Conservation (phyloP, 1,140 invertebrate genomes). For the Trichonephila inaurata region DNA sequence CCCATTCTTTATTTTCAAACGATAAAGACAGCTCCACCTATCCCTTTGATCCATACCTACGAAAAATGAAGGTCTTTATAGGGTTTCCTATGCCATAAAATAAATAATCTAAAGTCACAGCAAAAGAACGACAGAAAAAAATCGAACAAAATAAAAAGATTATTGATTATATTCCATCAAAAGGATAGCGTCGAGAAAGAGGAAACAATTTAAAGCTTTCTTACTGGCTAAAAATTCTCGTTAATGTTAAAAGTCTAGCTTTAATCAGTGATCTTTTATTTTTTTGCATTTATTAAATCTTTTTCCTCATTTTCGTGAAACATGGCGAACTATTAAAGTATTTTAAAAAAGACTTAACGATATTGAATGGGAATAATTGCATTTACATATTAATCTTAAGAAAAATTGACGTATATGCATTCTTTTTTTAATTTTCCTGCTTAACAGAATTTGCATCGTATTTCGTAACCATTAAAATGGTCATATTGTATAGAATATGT, state of each 20-base stretch:
- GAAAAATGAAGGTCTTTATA: slow-evolving; percentile 8
- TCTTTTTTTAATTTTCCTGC: neutral
- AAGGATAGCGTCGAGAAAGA: neutral
- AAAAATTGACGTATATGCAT: neutral
- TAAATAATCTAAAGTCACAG: neutral
- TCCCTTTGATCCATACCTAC: neutral
- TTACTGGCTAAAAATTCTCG: neutral
- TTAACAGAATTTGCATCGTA: no score
- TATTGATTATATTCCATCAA: slow-evolving; percentile 24
- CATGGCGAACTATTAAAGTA: neutral
- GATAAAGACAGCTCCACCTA: neutral
- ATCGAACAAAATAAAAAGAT: neutral
- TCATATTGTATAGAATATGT: no score
- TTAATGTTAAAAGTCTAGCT: neutral
- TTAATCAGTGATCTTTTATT: neutral
- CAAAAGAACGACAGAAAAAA: neutral
- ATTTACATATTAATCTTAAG: neutral
- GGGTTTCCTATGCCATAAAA: neutral
- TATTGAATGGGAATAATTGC: slow-evolving; percentile 17
- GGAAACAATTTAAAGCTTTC: slow-evolving; percentile 23
- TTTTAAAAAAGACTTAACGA: neutral
- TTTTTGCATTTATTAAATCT: neutral
- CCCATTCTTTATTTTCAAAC: neutral
- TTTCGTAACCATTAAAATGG: no score
- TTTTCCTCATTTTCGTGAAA: neutral